Evolutionary conservation across 2,113 vertebrate species (phyloP).

Genomic region (Dromiciops gliroides): DNA sequence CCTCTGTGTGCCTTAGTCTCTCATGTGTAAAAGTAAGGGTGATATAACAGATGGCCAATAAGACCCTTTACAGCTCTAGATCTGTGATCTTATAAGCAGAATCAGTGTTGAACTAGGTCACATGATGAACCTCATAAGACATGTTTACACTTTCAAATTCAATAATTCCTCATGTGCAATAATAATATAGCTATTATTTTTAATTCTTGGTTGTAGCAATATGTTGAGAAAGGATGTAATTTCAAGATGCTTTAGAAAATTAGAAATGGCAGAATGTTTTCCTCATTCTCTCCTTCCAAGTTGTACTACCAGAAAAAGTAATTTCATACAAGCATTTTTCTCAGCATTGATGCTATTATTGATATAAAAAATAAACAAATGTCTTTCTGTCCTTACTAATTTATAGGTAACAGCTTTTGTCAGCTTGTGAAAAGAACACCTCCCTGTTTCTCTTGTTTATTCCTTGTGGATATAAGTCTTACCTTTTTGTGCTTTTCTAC

Average conservation of each 20-base stretch:
- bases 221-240: background rate
- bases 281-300: background rate
- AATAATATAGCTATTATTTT: conserved; percentile 10
- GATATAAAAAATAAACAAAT: background rate
- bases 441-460: conserved; percentile 18
- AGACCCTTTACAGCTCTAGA: too few relatives aligned
- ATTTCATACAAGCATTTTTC: background rate
- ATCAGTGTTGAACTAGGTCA: too few relatives aligned
- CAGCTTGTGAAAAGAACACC: conserved; percentile 49
- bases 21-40: too few relatives aligned
- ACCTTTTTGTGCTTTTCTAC: conserved; percentile 17
- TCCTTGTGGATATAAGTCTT: conserved; percentile 42
- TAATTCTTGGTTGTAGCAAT: conserved; percentile 21
- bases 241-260: background rate
- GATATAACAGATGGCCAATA: too few relatives aligned
- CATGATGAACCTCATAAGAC: background rate
- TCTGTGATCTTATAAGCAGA: too few relatives aligned
- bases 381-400: conserved; percentile 5
- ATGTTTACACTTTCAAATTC: background rate
- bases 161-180: background rate
- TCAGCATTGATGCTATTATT: background rate
- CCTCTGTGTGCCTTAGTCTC: too few relatives aligned
- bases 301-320: background rate
- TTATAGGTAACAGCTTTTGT: conserved; percentile 40
- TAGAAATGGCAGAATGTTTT: background rate